Evolutionary conservation across 1,140 invertebrate genomes (phyloP).

Genomic region (Phortica variegata): DNA sequence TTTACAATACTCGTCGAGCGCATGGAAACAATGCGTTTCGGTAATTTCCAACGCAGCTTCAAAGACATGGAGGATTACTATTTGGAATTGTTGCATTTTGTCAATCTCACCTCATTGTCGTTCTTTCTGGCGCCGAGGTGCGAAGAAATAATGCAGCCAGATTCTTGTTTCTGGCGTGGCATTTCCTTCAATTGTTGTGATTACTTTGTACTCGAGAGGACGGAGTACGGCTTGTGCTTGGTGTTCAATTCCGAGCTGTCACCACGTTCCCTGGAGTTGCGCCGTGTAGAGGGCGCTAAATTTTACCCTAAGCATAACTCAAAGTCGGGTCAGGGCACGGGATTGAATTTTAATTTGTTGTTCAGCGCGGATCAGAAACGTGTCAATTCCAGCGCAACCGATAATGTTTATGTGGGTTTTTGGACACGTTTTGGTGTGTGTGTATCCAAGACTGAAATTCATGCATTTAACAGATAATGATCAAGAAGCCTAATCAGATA

Average conservation of each 20-base stretch:
- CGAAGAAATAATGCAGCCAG: constrained; percentile 25
- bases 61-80: constrained; percentile 36
- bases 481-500: constrained; percentile 38
- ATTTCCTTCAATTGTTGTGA: constrained; percentile 38
- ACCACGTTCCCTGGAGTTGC: constrained; percentile 11
- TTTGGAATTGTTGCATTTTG: constrained; percentile 29
- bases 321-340: constrained; percentile 35
- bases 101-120: constrained; percentile 25
- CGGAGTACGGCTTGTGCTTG: constrained; percentile 36
- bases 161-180: constrained; percentile 31
- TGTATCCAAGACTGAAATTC: too few relatives aligned
- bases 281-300: constrained; percentile 9
- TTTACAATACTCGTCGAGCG: constrained; percentile 26
- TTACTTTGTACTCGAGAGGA: constrained; percentile 36
- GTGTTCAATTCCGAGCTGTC: constrained; percentile 41
- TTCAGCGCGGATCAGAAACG: constrained; percentile 28
- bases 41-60: constrained; percentile 13
- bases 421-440: too few relatives aligned
- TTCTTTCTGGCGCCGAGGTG: constrained; percentile 22
- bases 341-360: constrained; percentile 31
- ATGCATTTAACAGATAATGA: constrained; percentile 28
- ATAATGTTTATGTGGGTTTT: constrained; percentile 31
- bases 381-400: constrained; percentile 23
- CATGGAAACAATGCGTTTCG: constrained; percentile 34
- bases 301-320: constrained; percentile 42